Conservation (phyloP, 2,888 invertebrate genomes). For the Ochlodes sylvanus region DNA sequence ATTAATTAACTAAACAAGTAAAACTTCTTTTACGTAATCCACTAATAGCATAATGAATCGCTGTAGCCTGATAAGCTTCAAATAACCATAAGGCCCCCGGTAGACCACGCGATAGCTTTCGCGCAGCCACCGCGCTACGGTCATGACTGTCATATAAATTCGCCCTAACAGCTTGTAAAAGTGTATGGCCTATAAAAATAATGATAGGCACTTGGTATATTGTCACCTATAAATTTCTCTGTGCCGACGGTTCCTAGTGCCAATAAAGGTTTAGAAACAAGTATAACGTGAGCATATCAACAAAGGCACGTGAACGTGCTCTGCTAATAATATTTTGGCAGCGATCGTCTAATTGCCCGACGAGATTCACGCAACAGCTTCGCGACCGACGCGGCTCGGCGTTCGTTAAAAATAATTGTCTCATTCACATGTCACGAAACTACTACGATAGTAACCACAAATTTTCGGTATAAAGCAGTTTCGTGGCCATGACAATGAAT, state of each 20-base stretch:
- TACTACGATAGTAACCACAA: conserved; percentile 81
- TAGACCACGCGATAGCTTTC: no score
- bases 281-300: conserved; percentile 44
- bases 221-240: conserved; percentile 25
- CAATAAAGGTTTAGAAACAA: conserved; percentile 35
- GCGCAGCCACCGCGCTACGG: no score
- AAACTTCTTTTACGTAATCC: no score
- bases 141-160: no score
- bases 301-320: conserved; percentile 50
- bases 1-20: no score
- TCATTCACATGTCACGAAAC: conserved; percentile 73
- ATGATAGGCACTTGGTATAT: conserved; percentile 2
- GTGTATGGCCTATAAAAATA: no score
- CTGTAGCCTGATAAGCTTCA: no score
- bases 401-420: conserved; percentile 78
- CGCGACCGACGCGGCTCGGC: conserved; percentile 60
- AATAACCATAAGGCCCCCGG: no score
- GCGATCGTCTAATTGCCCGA: conserved; percentile 49
- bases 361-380: conserved; percentile 54
- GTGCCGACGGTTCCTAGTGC: conserved; percentile 20
- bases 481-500: conserved; percentile 70
- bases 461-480: conserved; percentile 76
- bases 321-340: conserved; percentile 69
- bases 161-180: no score
- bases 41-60: no score